Conservation (phyloP, 1,140 invertebrate genomes). For the Drosophila ficusphila region DNA sequence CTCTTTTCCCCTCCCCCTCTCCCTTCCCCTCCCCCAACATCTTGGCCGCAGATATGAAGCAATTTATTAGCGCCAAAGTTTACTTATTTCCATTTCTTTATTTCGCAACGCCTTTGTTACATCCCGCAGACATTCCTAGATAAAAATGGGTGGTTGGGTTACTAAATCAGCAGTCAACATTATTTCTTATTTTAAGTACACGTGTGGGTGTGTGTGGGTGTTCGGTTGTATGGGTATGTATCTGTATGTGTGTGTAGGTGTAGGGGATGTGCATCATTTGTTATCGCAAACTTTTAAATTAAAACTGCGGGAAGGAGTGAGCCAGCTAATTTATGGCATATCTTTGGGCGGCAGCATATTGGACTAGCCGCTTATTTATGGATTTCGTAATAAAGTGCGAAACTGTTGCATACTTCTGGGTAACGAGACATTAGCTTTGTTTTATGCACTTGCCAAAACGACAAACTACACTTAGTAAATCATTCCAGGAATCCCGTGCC, state of each 20-base stretch:
- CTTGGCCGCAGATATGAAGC: constrained; percentile 65
- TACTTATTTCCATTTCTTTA: constrained; percentile 67
- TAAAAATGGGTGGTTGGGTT: constrained; percentile 37
- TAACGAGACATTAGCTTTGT: not conserved
- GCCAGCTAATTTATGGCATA: constrained; percentile 60
- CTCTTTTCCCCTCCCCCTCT: no score
- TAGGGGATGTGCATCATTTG: constrained; percentile 74
- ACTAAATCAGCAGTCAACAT: constrained; percentile 75
- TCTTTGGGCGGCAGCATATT: constrained; percentile 65
- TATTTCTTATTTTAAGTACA: constrained; percentile 75
- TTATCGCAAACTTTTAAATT: constrained; percentile 82
- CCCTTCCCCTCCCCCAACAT: constrained; percentile 8
- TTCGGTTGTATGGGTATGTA: no score
- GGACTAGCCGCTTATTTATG: constrained; percentile 66
- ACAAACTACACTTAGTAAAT: constrained; percentile 7
- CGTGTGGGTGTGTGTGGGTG: constrained; percentile 6
- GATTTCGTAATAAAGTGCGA: constrained; percentile 39
- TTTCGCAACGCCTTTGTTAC: constrained; percentile 58
- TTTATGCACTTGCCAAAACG: not conserved
- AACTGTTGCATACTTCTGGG: constrained; percentile 44
- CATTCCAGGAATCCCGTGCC: not conserved
- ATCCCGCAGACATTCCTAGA: constrained; percentile 38
- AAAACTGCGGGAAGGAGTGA: constrained; percentile 50
- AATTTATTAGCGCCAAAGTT: constrained; percentile 80
- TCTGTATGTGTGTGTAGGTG: no score